Evolutionary conservation across 2,113 vertebrate genomes (phyloP), one percentile per base, ranked within the genome.

Genomic region (Cephalopterus ornatus): DNA sequence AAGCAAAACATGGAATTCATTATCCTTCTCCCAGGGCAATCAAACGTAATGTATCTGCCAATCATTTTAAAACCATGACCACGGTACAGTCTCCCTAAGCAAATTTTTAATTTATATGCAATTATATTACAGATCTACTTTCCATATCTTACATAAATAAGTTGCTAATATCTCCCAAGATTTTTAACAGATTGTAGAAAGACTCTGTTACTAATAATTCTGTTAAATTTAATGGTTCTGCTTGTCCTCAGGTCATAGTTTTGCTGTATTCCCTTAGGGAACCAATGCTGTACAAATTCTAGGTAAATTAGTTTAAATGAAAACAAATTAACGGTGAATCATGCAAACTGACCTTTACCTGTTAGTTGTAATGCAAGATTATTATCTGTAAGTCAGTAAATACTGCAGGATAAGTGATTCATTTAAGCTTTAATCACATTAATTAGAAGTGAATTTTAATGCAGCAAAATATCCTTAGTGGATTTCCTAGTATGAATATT

Each of bases 251-350:
- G 88, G 78, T 93, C 61, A 94, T n/a, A 80, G 44, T 46, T 85
- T 92, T 92, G 9, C 35, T 74, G 6, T 39, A 78, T 81, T 68
- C 27, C 85, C 78, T 74, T 53, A 75, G 75, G 89, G 65, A 94
- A 50, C 10, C 1, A 84, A 14, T 46, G 32, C 23, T 75, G 41
- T 78, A 88, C 30, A 95, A 93, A 73, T 93, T 94, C 77, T 85
- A 63, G 90, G 50, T 74, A 85, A 94, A 95, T 95, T 88, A 96
- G 17, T 88, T 88, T 92, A 91, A 93, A 96, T 81, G n/a, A 95
- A 97, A 97, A 91, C 88, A 95, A 91, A 95, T 96, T 82, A 88
- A 83, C 37, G 61, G n/a, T 52, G 46, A 91, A 83, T 95, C 50
- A 63, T 67, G 68, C 52, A 92, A 93, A 84, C 44, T 92, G 95